Evolutionary conservation across 2,113 vertebrate species (phyloP).

Genomic region (Emydura subglobosa): DNA sequence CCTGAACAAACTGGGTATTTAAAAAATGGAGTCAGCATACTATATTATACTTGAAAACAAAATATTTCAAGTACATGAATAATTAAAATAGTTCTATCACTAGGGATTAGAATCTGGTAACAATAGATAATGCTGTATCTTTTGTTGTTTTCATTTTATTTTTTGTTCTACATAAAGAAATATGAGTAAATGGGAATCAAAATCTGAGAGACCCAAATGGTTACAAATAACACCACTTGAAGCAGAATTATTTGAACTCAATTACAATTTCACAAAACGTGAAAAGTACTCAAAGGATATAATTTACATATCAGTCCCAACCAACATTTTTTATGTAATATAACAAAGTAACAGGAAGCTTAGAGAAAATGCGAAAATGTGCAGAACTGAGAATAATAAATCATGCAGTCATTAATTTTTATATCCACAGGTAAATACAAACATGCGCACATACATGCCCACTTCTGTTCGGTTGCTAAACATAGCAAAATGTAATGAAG

Average conservation of each 20-base stretch:
- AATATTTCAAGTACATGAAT: not conserved
- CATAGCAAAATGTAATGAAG: not conserved
- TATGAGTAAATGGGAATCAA: not conserved
- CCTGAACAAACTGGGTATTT: not conserved
- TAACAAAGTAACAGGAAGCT: not conserved
- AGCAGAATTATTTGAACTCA: constrained; percentile 3
- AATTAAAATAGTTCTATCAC: not conserved
- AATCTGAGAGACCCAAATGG: not conserved
- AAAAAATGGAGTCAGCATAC: not conserved
- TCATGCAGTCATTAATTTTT: not conserved
- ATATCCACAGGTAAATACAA: not conserved
- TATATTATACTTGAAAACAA: not conserved
- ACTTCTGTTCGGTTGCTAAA: not conserved
- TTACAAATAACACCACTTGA: not conserved
- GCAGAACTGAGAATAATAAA: not conserved
- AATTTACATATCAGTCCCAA: not conserved
- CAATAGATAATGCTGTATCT: not conserved
- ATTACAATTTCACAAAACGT: constrained; percentile 20
- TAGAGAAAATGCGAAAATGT: not conserved
- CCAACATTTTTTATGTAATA: not conserved
- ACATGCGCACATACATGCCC: not conserved
- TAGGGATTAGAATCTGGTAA: not conserved
- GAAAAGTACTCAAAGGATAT: not conserved
- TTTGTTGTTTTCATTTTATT: not conserved
- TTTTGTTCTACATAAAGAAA: not conserved